Evolutionary conservation across 2,888 invertebrate genomes (phyloP), one percentile per base, ranked within the genome.

Genomic region (Drosophila atripex): DNA sequence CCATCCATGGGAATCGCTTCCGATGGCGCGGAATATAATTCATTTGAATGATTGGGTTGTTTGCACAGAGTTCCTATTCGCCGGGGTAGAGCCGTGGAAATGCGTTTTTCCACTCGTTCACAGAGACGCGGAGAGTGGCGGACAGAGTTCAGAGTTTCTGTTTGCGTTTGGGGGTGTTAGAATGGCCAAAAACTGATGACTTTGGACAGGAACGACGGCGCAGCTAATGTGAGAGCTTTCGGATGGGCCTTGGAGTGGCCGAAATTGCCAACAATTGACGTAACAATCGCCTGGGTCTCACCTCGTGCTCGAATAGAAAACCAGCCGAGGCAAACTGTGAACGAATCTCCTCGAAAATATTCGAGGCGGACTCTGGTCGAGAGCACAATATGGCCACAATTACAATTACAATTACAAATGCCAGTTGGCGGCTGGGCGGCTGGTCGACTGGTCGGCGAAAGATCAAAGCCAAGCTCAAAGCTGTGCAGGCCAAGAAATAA

Each of bases 21-120:
- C 69, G 54, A 57, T 78, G 77, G 71, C 77, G 71, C 51, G 69
- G 57, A 54, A 71, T 71, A 86, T 87, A 87, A 85, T 87, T 85
- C 87, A 85, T 85, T 85, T 68, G 78, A 86, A 85, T 85, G 80
- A 86, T 85, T 85, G 85, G 85, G 71, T 72, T 85, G 87, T 87
- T 86, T 86, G 85, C 75, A 77, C 71, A 71, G 73, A 71, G 23
- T 18, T 21, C 35, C 14, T 8, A 38, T 39, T 39, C 16, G 8
- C 39, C 25, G 18, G 14, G 23, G 23, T 12, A 5, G 9, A 50
- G 57, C 56, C 75, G 75, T 87, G 87, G 80, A 85, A 87, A 87
- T 83, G 72, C 58, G 70, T 73, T 85, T 80, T 72, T 60, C 60
- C 55, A 43, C 45, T 56, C 51, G 78, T 85, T 83, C 83, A 73